Evolutionary conservation across 1,140 invertebrate genomes (phyloP).

Genomic region (Euschistus heros): DNA sequence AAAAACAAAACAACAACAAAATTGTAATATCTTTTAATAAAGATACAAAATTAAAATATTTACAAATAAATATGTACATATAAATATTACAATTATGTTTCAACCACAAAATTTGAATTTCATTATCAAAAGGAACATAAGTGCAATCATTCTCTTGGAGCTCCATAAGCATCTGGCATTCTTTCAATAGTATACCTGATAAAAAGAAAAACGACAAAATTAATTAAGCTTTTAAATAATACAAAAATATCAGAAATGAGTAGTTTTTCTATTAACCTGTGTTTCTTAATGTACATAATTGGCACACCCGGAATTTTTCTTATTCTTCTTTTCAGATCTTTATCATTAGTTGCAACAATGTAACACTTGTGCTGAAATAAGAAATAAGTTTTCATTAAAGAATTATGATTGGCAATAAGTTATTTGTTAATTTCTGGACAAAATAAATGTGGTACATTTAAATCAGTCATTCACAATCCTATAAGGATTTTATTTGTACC

Average conservation of each 20-base stretch:
- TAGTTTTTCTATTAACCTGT: constrained; percentile 44
- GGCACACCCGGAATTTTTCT: constrained; percentile 98
- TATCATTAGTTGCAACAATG: constrained; percentile 98
- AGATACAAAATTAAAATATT: no score
- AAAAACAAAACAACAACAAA: no score
- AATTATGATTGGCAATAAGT: no score
- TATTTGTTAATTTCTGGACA: no score
- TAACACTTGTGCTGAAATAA: constrained; percentile 90
- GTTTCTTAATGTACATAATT: constrained; percentile 92
- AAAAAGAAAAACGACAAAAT: constrained; percentile 25
- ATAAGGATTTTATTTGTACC: no score
- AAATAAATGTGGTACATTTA: no score
- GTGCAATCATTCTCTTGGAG: constrained; percentile 45
- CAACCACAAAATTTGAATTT: no score
- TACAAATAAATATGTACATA: no score
- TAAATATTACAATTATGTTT: no score
- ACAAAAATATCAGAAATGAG: not conserved
- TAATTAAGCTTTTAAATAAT: not conserved
- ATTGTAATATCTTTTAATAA: no score
- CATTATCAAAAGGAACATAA: no score
- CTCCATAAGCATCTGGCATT: constrained; percentile 97
- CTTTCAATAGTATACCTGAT: constrained; percentile 82
- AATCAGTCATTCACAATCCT: no score
- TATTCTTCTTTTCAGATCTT: constrained; percentile 90
- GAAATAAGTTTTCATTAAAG: constrained; percentile 20